A percentile compares a stretch with the other conserved stretches of the same genome.
These are phyloP conservation scores for Karalla daura DNA, from an alignment of 2,797 vertebrate genomes.

Conservation along the genomic window DNA sequence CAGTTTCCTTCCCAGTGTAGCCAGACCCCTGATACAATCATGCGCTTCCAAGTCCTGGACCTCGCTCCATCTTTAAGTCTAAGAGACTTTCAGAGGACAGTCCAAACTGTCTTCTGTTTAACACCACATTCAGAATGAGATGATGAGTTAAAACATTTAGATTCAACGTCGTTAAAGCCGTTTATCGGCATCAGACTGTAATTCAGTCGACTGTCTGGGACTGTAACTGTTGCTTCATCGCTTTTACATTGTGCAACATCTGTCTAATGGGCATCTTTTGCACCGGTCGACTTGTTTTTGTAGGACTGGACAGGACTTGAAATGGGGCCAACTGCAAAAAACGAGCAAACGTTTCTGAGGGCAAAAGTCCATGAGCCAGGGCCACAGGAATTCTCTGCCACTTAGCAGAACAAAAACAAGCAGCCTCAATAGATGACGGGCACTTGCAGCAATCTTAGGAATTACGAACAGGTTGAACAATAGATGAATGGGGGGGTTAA, in stretches of 20 bases:
- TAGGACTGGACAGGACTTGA: conserved; percentile 37
- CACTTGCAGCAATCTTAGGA: conserved; percentile 53
- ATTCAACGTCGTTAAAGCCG: too few species aligned
- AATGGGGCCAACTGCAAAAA: conserved; percentile 24
- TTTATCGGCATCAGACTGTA: too few species aligned
- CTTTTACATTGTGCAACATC: not conserved
- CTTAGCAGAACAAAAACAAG: conserved; percentile 64
- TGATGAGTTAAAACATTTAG: too few species aligned
- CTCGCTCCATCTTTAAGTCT: too few species aligned
- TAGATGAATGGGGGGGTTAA: conserved; percentile 55
- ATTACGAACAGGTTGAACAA: conserved; percentile 68
- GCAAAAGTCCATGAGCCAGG: conserved; percentile 47
- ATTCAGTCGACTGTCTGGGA: not conserved
- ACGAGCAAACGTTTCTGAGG: conserved; percentile 45
- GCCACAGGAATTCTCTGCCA: conserved; percentile 57
- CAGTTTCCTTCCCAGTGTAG: too few species aligned
- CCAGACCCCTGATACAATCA: too few species aligned
- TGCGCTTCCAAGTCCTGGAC: too few species aligned
- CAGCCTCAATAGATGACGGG: conserved; percentile 42
- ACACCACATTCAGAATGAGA: too few species aligned
- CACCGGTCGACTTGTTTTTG: conserved; percentile 37
- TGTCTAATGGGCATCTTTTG: conserved; percentile 6
- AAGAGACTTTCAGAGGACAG: too few species aligned
- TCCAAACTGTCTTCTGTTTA: too few species aligned
- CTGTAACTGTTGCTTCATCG: not conserved